Evolutionary conservation across 2,888 invertebrate genomes (phyloP).

Genomic region (Phengaris arion): DNA sequence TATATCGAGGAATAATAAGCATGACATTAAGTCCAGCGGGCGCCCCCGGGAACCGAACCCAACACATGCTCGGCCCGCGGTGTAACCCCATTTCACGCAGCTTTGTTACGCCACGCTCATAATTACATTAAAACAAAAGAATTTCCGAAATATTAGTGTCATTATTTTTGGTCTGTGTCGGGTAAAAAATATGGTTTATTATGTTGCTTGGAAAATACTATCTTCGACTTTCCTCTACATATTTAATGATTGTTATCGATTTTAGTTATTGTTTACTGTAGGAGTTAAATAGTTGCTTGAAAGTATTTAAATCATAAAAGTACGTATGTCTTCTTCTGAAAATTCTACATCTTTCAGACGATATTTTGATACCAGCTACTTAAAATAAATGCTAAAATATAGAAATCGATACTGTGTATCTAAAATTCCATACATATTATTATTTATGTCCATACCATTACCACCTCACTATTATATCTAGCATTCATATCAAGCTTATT

Average conservation of each 20-base stretch:
- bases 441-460: neutral
- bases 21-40: conserved; percentile 69
- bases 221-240: neutral
- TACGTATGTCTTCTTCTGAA: neutral
- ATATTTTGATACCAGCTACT: neutral
- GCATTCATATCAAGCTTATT: conserved; percentile 2
- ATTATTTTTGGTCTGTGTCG: neutral
- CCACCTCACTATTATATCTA: neutral
- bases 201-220: neutral
- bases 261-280: too few species aligned
- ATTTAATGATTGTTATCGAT: neutral
- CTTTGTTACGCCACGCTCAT: conserved; percentile 58
- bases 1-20: conserved; percentile 76
- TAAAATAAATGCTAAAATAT: too few species aligned
- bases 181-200: neutral
- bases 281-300: too few species aligned
- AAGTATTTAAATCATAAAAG: neutral
- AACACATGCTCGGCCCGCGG: conserved; percentile 63
- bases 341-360: neutral
- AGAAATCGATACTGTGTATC: neutral
- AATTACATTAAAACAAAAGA: conserved; percentile 43
- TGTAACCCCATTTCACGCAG: conserved; percentile 75
- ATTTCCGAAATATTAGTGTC: conserved; percentile 31
- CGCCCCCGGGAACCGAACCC: conserved; percentile 70
- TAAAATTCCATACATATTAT: neutral